phyloP scores from a whole-genome alignment of 2,797 vertebrate species.

The Anas georgica region DNA sequence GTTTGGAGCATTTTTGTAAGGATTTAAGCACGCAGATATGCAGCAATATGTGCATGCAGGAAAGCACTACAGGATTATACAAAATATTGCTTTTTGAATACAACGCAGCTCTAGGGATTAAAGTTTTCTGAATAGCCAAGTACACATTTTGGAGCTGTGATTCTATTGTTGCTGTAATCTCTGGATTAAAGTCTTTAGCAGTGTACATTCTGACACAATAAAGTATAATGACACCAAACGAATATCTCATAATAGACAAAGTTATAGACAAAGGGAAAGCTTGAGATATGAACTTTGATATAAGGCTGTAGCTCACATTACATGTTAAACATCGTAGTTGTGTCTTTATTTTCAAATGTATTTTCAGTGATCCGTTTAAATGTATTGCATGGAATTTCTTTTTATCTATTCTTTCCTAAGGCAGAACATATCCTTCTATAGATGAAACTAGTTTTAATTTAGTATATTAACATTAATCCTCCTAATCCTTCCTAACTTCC shows the following conservation, averaged over 20 bases:
- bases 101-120: background rate
- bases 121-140: background rate
- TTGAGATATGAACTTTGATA: background rate
- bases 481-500: conserved; percentile 14
- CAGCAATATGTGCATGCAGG: background rate
- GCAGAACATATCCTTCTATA: background rate
- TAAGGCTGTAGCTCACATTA: background rate
- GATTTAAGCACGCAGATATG: background rate
- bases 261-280: background rate
- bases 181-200: background rate
- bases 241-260: background rate
- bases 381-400: background rate
- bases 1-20: background rate
- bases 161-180: background rate
- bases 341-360: background rate
- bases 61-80: background rate
- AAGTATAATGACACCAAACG: background rate
- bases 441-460: conserved; percentile 8
- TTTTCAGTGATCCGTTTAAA: background rate
- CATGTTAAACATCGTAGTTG: background rate
- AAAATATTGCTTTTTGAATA: background rate
- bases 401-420: background rate
- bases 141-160: background rate
- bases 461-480: conserved; percentile 14
- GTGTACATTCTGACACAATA: background rate